Base-by-base conservation (phyloP, 2,888 invertebrate species). In the Tupiocoris notatus region DNA sequence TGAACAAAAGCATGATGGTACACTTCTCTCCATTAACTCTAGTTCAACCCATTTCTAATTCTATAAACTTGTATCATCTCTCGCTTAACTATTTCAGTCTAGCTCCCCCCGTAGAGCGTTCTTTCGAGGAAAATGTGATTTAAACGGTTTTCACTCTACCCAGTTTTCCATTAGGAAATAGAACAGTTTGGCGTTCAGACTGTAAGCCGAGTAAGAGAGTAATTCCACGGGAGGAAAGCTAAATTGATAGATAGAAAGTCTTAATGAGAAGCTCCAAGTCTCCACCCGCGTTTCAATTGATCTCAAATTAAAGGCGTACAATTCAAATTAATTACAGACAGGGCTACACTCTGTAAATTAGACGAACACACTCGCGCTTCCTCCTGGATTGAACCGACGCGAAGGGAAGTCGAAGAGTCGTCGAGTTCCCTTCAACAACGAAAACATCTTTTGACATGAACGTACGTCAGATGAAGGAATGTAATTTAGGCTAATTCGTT, bases 201-300 rank as follows among this genome's bases (percentile, higher is more conserved):
- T 18, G 73, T 63, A 22, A 73, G 73, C 21, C 20, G 39, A 25
- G 20, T 12, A 24, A 25, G 21, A 21, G 63, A 63, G 62, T 62
- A 73, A 63, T 73, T 73, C 73, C 62, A 39, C 62, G 12, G 39
- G 39, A 39, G 39, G 39, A 39, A 39, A 39, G 63, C 73, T 63
- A 62, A 73, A 73, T 73, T 73, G 73, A 73, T 73, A 73, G 73
- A 73, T 73, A 73, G 73, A 73, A 73, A 73, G 73, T 73, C 73
- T 73, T 73, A 73, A 73, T 63, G 63, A 73, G 73, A 73, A 73
- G 73, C 73, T 63, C 62, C 62, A 54, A 73, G 62, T 62, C 73
- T 62, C 62, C 16, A 22, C 73, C 54, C 73, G 54, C 73, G n/a
- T 39, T 59, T 73, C 73, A 73, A 73, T 73, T 63, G 73, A 73